A percentile compares a stretch with the other conserved stretches of the same genome.
Conservation (phyloP, 2,113 vertebrate genomes). For the Neotragus moschatus region DNA sequence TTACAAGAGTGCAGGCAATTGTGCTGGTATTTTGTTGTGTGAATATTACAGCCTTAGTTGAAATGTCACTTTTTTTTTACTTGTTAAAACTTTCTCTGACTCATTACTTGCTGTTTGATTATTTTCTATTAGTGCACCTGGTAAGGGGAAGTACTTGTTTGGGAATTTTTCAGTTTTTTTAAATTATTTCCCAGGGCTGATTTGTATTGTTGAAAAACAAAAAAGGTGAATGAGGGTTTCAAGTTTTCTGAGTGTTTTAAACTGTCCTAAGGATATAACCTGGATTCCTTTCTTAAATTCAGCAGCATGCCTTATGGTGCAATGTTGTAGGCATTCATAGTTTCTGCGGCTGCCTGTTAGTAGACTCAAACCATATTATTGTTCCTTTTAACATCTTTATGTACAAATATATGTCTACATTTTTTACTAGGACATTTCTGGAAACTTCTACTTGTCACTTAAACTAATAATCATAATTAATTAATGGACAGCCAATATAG, state of each 20-base stretch:
- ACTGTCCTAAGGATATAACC: background rate
- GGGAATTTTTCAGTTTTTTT: constrained; percentile 25
- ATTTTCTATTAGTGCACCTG: background rate
- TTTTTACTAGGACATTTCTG: background rate
- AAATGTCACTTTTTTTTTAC: background rate
- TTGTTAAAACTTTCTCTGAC: background rate
- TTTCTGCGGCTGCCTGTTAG: background rate
- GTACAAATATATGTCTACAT: background rate
- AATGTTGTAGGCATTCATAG: background rate
- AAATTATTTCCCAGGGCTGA: background rate
- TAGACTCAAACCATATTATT: background rate
- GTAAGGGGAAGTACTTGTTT: background rate
- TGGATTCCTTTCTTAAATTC: background rate
- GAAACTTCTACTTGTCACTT: background rate
- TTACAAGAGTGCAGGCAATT: background rate
- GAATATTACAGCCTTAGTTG: constrained; percentile 28
- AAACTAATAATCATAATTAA: constrained; percentile 19
- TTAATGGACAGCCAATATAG: background rate
- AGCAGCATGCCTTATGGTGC: background rate
- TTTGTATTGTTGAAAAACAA: background rate
- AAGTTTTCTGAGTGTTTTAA: background rate
- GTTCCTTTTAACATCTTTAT: background rate
- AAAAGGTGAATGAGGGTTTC: background rate
- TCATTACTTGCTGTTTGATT: background rate
- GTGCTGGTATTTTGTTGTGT: background rate